Conservation (phyloP, 2,888 invertebrate species). For the Synanthedon vespiformis region DNA sequence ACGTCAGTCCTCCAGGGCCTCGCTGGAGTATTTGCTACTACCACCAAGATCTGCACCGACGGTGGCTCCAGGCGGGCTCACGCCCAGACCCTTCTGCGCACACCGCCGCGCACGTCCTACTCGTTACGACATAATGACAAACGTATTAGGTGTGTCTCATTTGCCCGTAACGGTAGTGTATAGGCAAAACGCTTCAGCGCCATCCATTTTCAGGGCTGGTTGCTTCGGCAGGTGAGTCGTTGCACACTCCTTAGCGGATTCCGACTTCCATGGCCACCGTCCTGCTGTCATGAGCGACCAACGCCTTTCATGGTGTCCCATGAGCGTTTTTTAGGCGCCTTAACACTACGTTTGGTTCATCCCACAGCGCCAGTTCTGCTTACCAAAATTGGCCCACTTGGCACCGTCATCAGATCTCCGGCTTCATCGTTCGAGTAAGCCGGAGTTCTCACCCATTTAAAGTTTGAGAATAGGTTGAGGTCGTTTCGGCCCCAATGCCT, state of each 20-base stretch:
- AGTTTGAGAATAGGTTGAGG: constrained; percentile 59
- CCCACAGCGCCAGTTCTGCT: background rate
- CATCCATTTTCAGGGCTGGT: background rate
- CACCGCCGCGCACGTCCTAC: constrained; percentile 46
- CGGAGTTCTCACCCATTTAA: constrained; percentile 73
- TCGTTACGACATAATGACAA: constrained; percentile 68
- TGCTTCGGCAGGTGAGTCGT: constrained; percentile 73
- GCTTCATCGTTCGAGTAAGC: constrained; percentile 70
- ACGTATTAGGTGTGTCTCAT: background rate
- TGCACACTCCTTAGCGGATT: constrained; percentile 72
- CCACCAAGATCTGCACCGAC: constrained; percentile 1
- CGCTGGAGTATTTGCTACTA: constrained; percentile 1
- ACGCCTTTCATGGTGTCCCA: constrained; percentile 31
- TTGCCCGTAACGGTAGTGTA: background rate
- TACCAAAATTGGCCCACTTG: background rate
- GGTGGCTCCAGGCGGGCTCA: background rate
- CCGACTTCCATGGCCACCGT: constrained; percentile 83
- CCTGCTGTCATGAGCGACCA: constrained; percentile 75
- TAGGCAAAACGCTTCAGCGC: background rate
- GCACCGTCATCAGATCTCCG: constrained; percentile 61
- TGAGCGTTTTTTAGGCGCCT: background rate
- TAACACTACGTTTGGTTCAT: background rate
- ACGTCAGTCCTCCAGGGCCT: background rate
- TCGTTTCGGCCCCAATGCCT: no score
- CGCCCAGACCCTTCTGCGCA: background rate